phyloP scores from a whole-genome alignment of 2,888 invertebrate species.

The Bhutanitis thaidina region DNA sequence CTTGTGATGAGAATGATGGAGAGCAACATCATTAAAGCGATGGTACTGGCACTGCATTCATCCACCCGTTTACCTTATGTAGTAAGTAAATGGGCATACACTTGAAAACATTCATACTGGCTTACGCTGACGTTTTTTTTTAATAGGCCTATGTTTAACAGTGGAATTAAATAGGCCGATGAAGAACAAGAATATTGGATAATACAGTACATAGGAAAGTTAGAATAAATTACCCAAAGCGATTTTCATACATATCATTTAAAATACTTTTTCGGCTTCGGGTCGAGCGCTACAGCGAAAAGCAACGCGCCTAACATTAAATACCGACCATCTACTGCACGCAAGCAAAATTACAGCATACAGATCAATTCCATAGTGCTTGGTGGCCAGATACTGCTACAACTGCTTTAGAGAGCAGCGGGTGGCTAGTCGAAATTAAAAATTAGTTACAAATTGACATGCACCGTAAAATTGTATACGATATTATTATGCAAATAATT shows the following conservation, averaged over 20 bases:
- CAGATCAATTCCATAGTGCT: slow-evolving; percentile 76
- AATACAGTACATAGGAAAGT: background rate
- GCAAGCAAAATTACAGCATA: slow-evolving; percentile 61
- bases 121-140: too few relatives aligned
- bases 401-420: slow-evolving; percentile 26
- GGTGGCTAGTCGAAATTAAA: background rate
- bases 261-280: slow-evolving; percentile 20
- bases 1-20: too few relatives aligned
- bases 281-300: slow-evolving; percentile 31
- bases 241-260: too few relatives aligned
- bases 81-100: too few relatives aligned
- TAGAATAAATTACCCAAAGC: slow-evolving; percentile 20
- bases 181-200: background rate
- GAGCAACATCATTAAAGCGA: too few relatives aligned
- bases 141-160: too few relatives aligned
- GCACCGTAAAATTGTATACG: too few relatives aligned
- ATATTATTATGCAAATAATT: too few relatives aligned
- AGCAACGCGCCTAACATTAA: slow-evolving; percentile 54
- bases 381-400: slow-evolving; percentile 42
- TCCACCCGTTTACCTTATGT: too few relatives aligned
- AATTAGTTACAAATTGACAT: background rate
- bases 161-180: too few relatives aligned
- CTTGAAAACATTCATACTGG: too few relatives aligned
- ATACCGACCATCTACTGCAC: slow-evolving; percentile 61
- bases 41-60: too few relatives aligned